Base-by-base conservation (phyloP, 2,888 invertebrate species). In the Cerastoderma edule region DNA sequence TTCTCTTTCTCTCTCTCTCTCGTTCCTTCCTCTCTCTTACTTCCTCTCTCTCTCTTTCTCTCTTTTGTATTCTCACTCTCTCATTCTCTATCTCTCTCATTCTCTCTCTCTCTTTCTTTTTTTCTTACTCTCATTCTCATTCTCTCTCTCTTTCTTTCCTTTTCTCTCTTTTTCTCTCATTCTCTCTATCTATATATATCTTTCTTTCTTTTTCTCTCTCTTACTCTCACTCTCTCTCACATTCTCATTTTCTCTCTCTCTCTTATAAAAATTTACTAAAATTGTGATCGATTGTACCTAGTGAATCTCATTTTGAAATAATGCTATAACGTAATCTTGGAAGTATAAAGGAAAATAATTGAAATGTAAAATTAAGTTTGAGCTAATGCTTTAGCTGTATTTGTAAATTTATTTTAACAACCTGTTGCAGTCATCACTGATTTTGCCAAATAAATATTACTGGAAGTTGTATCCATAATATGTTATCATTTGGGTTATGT, bases 111-210 rank as follows among this genome's bases (percentile, higher is more conserved):
- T 53, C 53, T 53, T 10, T n/a, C 53, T 53, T 10, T 53, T 22
- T 53, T 10, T 53, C 19, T 53, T 6, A 6, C 8, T n/a, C n/a
- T 53, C 13, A 6, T 22, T 53, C 19, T n/a, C 19, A 8, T n/a
- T n/a, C 53, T n/a, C 53, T 53, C 24, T 53, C 53, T 16, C 53
- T 22, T n/a, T 53, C 53, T 53, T n/a, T 53, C 24, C n/a, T 22
- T 22, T 22, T 22, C 22, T 6, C 53, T 22, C 53, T 22, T 22
- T 22, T 8, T 53, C n/a, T 39, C 39, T 39, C 39, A 39, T 13
- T 13, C n/a, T 13, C 39, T 39, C 10, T 39, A 39, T 39, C 8
- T 16, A 8, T 39, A 16, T 16, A 8, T 39, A 16, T 39, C 39
- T 39, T 8, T 39, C 39, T 39, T 16, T 39, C 39, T 39, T 8